Percentiles rank a stretch among this genome's conserved stretches.
Evolutionary conservation across 2,888 invertebrate species (phyloP).

Genomic region (Tricholauxania praeusta): DNA sequence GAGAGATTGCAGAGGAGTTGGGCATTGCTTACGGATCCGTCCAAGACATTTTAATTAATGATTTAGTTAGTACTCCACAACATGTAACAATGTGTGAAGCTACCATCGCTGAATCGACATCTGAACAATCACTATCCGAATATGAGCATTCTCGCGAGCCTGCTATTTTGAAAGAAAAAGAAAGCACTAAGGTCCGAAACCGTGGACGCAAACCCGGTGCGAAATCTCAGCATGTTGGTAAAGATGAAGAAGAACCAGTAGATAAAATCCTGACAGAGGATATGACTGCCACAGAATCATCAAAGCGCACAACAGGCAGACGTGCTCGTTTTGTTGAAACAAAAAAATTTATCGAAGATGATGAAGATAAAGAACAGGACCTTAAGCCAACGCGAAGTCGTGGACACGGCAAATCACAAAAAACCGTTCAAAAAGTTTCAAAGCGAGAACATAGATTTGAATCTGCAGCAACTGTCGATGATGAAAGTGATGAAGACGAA

Average conservation of each 20-base stretch:
- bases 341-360: constrained; percentile 24
- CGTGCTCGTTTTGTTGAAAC: constrained; percentile 36
- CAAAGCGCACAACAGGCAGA: constrained; percentile 40
- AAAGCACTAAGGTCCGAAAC: background rate
- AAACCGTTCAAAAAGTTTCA: background rate
- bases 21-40: no score
- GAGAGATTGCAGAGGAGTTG: no score
- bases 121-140: constrained; percentile 16
- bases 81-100: background rate
- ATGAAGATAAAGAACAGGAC: constrained; percentile 30
- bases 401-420: constrained; percentile 29
- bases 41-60: no score
- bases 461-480: constrained; percentile 38
- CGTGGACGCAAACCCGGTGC: background rate
- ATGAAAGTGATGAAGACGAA: constrained; percentile 26
- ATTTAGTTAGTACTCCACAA: constrained; percentile 37
- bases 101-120: constrained; percentile 1
- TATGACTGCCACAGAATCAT: constrained; percentile 24
- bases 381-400: constrained; percentile 21
- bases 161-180: background rate
- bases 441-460: constrained; percentile 36
- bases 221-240: background rate
- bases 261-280: constrained; percentile 39
- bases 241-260: constrained; percentile 40
- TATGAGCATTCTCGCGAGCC: background rate